Evolutionary conservation across 2,797 vertebrate species (phyloP), one percentile per base, ranked within the genome.

Genomic region (Limosa lapponica): DNA sequence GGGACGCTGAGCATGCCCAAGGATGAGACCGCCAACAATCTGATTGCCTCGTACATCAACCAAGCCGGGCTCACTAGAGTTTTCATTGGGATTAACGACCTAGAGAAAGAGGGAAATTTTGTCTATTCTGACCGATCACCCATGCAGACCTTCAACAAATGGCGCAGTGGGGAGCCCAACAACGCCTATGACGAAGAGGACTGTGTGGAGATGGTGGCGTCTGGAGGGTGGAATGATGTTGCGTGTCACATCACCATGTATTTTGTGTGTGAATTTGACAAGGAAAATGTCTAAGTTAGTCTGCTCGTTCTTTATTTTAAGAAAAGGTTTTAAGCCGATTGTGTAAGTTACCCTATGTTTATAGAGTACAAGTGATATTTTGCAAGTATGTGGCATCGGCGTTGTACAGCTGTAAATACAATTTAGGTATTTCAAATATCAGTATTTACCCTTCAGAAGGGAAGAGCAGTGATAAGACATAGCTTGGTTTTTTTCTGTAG

Each of bases 221-320:
- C 99, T 0, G 99, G 99, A 11, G 99, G 99, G 73, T 99, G 99
- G 99, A 99, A 99, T 12, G 99, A 99, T 28, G 99, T 99, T 39
- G 98, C 99, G 1, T 99, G 99, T 91, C 98, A 99, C 51, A 98
- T 98, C 25, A 99, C 99, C 89, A 99, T 99, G 99, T 99, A 98
- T 97, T 99, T 99, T 94, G 98, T 99, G 82, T 99, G 99, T 44
- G 99, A 99, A 97, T 99, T 99, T 87, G 99, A 99, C 96, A 99
- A 99, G 93, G 99, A 99, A 96, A 97, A 97, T 61, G 96, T 98
- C 94, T 98, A 96, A 97, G 74, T 37, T 83, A 43, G 32, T 44
- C 87, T 48, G 58, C 65, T 82, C 43, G 4, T 24, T n/a, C 41
- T 89, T 71, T 59, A 8, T 81, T 70, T 70, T 49, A 62, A 82